Conservation (phyloP, 2,113 vertebrate genomes). For the Prietella phreatophila region DNA sequence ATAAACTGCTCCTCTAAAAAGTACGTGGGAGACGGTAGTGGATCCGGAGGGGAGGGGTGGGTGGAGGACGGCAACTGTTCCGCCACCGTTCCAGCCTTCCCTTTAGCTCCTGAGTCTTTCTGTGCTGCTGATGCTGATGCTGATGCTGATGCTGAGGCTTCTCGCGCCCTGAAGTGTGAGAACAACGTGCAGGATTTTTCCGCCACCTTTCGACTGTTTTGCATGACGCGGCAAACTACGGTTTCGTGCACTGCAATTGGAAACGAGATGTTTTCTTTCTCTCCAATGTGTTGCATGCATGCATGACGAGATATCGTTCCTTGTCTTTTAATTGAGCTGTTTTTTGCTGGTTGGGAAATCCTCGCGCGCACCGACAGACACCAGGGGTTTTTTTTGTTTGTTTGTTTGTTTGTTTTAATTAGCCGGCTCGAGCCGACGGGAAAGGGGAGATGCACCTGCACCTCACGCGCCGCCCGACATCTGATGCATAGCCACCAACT, state of each 20-base stretch:
- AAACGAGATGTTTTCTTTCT: neutral
- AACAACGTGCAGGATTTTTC: conserved; percentile 8
- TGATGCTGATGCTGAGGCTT: neutral
- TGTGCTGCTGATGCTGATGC: neutral
- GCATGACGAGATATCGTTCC: neutral
- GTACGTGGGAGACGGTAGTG: conserved; percentile 53
- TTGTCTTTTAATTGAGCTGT: neutral
- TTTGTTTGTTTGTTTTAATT: no score
- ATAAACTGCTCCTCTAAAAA: conserved; percentile 46
- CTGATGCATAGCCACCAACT: conserved; percentile 1
- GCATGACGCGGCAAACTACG: neutral
- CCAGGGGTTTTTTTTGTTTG: neutral
- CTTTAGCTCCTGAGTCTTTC: conserved; percentile 6
- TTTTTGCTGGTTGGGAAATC: neutral
- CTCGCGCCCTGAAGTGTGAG: neutral
- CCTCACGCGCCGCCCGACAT: neutral
- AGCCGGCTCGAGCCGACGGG: neutral
- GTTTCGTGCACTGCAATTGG: neutral
- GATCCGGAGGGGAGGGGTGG: conserved; percentile 39
- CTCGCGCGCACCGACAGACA: neutral
- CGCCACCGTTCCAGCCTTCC: conserved; percentile 17
- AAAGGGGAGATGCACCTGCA: conserved; percentile 7
- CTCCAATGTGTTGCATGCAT: neutral
- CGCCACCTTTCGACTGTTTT: neutral
- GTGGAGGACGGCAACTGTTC: conserved; percentile 33